These are phyloP conservation scores for Orientallactaga sibirica DNA, from an alignment of 2,797 vertebrate genomes.

Conservation along the genomic window DNA sequence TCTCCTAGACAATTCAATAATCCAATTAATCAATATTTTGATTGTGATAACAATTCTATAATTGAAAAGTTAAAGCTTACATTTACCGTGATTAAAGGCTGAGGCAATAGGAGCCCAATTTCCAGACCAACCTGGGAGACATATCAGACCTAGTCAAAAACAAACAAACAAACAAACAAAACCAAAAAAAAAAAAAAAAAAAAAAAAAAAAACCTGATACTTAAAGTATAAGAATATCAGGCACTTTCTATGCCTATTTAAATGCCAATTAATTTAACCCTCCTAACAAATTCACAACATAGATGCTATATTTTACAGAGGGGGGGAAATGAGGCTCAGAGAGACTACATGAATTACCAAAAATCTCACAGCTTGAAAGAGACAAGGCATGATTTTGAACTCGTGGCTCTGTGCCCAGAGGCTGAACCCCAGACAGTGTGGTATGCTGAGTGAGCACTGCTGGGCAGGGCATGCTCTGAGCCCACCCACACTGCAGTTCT, in stretches of 20 bases:
- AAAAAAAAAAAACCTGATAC: neutral
- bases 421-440: neutral
- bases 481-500: neutral
- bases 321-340: neutral
- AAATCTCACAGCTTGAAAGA: neutral
- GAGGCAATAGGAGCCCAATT: neutral
- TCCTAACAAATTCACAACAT: conserved; percentile 1
- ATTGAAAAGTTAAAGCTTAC: neutral
- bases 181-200: too few species aligned
- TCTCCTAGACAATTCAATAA: conserved; percentile 17
- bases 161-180: neutral
- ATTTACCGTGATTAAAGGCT: too few species aligned
- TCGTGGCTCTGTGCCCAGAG: neutral
- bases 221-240: neutral
- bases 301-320: conserved; percentile 18
- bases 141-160: neutral
- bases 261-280: neutral
- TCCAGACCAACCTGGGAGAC: neutral
- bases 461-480: fast-evolving
- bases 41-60: neutral
- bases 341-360: neutral
- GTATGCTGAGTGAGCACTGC: fast-evolving
- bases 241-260: neutral
- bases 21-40: neutral
- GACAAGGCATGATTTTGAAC: neutral